Evolutionary conservation across 2,797 vertebrate genomes (phyloP), one percentile per base, ranked within the genome.

Genomic region (Alcedo atthis): DNA sequence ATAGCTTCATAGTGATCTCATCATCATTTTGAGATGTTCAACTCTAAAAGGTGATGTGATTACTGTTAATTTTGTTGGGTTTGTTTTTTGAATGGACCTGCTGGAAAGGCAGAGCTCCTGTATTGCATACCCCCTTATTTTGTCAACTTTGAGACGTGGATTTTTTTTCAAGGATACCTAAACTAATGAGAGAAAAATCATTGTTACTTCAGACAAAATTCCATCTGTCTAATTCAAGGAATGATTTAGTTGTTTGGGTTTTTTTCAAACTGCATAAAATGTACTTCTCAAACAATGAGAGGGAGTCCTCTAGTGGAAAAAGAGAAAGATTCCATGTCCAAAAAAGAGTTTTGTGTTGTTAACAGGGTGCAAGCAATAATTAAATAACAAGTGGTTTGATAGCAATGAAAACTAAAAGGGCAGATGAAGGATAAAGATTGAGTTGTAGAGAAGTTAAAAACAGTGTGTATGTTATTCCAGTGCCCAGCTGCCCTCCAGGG

Each of bases 401-500:
- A 55, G 49, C 25, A 62, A 46, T 16, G 8, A n/a, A 84, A 83
- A 49, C 9, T 57, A 24, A 57, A 80, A 61, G 33, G 4, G 5
- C 45, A 57, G 25, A 14, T 1, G 0, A 77, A 76, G 32, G 12
- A 10, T 48, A 48, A 81, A 16, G 12, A 30, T 5, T 33, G 40
- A 45, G 12, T 71, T 75, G n/a, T 46, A 45, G 73, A 57, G 1
- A 3, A 78, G 26, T 61, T 85, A 46, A 87, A 88, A 88, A 59
- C 32, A 45, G 25, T 92, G 3, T 76, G 61, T 61, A 16, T 97
- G 30, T 96, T 9, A 20, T 97, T 97, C 7, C 95, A 99, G 99
- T 99, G 71, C 99, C 99, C 68, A 99, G 99, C 22, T 98, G 98
- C 37, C 98, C 99, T 81, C 99, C 99, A 51, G 99, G 99, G 96